These are phyloP conservation scores for Netelia inedita DNA, from an alignment of 2,888 invertebrate genomes.

Conservation along the genomic window DNA sequence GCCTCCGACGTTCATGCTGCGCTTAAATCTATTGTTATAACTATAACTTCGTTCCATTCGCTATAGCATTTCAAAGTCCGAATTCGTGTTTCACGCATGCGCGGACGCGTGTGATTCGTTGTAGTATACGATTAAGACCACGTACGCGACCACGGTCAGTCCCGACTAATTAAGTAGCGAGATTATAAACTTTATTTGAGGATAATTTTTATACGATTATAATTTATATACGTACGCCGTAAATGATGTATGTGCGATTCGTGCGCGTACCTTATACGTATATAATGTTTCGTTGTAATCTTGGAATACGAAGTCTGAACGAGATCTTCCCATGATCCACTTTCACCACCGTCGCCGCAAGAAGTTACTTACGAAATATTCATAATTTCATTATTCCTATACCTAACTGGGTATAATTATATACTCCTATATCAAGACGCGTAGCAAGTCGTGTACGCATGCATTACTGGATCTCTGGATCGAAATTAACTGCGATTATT, in stretches of 20 bases:
- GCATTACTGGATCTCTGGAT: constrained; percentile 36
- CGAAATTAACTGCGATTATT: constrained; percentile 49
- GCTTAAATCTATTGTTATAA: no score
- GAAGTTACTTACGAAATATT: constrained; percentile 42
- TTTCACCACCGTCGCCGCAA: constrained; percentile 49
- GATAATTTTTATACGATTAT: not conserved
- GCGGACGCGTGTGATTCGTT: not conserved
- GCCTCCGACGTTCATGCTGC: no score
- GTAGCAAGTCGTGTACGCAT: not conserved
- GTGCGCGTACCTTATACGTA: constrained; percentile 7
- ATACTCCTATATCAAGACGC: constrained; percentile 16
- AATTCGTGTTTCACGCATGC: not conserved
- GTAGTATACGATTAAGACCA: not conserved
- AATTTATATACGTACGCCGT: constrained; percentile 5
- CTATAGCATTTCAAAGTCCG: no score
- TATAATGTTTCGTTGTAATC: constrained; percentile 34
- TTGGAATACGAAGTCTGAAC: constrained; percentile 28
- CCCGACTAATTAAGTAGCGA: constrained; percentile 11
- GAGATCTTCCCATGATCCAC: constrained; percentile 62
- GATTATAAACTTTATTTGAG: not conserved
- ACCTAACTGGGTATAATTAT: not conserved
- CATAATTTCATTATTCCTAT: constrained; percentile 57
- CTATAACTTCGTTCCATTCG: no score
- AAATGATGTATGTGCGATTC: not conserved
- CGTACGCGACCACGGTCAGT: not conserved